These are phyloP conservation scores for Brachyhypopomus occidentalis DNA, from an alignment of 2,113 vertebrate species.

Conservation along the genomic window DNA sequence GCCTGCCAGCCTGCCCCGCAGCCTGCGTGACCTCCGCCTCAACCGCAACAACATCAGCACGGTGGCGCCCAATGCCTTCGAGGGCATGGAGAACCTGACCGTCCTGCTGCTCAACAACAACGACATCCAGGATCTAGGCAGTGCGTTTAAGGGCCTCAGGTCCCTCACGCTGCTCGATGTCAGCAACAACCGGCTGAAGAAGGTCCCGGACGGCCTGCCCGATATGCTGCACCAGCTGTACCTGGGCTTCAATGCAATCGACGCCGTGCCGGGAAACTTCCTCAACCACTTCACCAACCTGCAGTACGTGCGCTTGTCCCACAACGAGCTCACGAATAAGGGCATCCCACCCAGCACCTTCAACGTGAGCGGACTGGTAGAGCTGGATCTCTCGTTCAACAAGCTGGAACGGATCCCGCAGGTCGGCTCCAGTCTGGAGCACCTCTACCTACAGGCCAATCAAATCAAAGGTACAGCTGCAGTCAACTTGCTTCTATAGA, in stretches of 20 bases:
- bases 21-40: slow-evolving; percentile 86
- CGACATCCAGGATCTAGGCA: slow-evolving; percentile 81
- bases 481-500: not conserved
- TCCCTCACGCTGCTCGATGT: slow-evolving; percentile 87
- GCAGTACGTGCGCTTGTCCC: slow-evolving; percentile 86
- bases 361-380: slow-evolving; percentile 89
- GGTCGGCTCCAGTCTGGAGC: slow-evolving; percentile 86
- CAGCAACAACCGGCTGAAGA: slow-evolving; percentile 87
- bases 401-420: slow-evolving; percentile 90
- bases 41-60: slow-evolving; percentile 85
- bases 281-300: slow-evolving; percentile 81
- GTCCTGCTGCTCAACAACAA: slow-evolving; percentile 90
- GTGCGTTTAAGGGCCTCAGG: slow-evolving; percentile 78
- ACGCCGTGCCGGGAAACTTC: slow-evolving; percentile 82
- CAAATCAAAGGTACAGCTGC: slow-evolving; percentile 84
- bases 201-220: slow-evolving; percentile 85
- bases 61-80: slow-evolving; percentile 79
- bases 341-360: slow-evolving; percentile 87
- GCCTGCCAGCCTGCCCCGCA: slow-evolving; percentile 83
- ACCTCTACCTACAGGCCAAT: slow-evolving; percentile 95
- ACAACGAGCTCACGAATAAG: slow-evolving; percentile 88
- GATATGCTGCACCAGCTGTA: slow-evolving; percentile 88
- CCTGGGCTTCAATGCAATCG: slow-evolving; percentile 88
- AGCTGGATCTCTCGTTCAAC: slow-evolving; percentile 95
- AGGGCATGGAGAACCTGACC: slow-evolving; percentile 91